Conservation (phyloP, 2,797 vertebrate genomes). For the Gymnothorax reevesii region DNA sequence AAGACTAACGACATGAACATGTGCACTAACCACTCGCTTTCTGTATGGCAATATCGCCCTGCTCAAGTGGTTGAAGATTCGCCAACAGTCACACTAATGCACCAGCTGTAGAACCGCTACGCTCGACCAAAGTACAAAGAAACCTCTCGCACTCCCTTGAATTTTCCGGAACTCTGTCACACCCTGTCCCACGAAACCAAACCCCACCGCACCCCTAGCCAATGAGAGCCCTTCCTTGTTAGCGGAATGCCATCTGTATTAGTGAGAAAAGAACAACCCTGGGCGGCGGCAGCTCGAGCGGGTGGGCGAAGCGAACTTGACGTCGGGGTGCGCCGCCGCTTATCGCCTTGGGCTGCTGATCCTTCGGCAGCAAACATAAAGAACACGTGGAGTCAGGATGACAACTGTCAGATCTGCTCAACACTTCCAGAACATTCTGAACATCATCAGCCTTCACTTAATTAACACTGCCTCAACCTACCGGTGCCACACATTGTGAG, state of each 20-base stretch:
- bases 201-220: neutral
- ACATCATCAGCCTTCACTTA: neutral
- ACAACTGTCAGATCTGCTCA: neutral
- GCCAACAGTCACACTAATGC: neutral
- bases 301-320: conserved; percentile 81
- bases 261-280: conserved; percentile 75
- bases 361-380: conserved; percentile 67
- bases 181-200: too few species aligned
- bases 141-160: neutral
- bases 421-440: neutral
- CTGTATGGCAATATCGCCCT: neutral
- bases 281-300: conserved; percentile 77
- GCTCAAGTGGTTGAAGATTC: neutral
- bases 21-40: neutral
- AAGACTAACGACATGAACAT: neutral
- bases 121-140: neutral
- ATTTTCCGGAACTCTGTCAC: neutral
- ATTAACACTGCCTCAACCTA: neutral
- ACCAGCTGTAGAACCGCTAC: neutral
- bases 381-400: conserved; percentile 45
- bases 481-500: too few species aligned
- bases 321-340: conserved; percentile 63
- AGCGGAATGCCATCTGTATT: conserved; percentile 77
- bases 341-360: conserved; percentile 77
- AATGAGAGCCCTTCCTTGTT: conserved; percentile 76